A percentile compares a stretch with the other conserved stretches of the same genome.
phyloP scores from a whole-genome alignment of 92 coral and sea anemone species.

The Phenganax subtilis region DNA sequence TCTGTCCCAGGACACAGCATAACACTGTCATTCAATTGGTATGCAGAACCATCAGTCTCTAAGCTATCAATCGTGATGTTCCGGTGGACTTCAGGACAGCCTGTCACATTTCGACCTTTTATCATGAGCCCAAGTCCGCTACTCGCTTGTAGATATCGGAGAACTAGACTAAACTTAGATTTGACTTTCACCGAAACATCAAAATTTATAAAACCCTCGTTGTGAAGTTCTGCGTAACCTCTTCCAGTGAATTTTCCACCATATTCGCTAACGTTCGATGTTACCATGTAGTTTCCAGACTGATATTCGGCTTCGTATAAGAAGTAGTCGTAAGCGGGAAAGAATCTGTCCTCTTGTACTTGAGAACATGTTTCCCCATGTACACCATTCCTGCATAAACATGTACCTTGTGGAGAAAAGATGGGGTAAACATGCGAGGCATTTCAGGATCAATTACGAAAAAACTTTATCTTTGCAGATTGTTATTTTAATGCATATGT shows the following conservation, averaged over 20 bases:
- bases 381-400: slow-evolving; percentile 69
- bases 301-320: slow-evolving; percentile 77
- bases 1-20: slow-evolving; percentile 49
- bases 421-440: not conserved
- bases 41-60: slow-evolving; percentile 53
- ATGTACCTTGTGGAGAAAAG: slow-evolving; percentile 54
- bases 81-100: slow-evolving; percentile 47
- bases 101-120: slow-evolving; percentile 36
- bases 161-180: slow-evolving; percentile 37
- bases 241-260: slow-evolving; percentile 70
- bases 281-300: slow-evolving; percentile 55
- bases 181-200: slow-evolving; percentile 43
- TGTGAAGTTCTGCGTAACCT: slow-evolving; percentile 64
- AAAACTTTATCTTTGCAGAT: too few relatives aligned
- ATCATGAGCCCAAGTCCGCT: slow-evolving; percentile 43
- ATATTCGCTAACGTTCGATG: slow-evolving; percentile 59
- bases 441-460: not conserved
- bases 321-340: slow-evolving; percentile 56
- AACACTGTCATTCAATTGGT: slow-evolving; percentile 47
- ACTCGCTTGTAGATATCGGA: slow-evolving; percentile 58
- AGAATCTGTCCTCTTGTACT: slow-evolving; percentile 56
- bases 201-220: slow-evolving; percentile 56
- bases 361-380: slow-evolving; percentile 66
- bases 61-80: slow-evolving; percentile 17
- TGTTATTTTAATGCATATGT: too few relatives aligned